A percentile compares a stretch with the other conserved stretches of the same genome.
These are phyloP conservation scores for Lottia scabra DNA, from an alignment of 2,888 invertebrate genomes.

Conservation along the genomic window DNA sequence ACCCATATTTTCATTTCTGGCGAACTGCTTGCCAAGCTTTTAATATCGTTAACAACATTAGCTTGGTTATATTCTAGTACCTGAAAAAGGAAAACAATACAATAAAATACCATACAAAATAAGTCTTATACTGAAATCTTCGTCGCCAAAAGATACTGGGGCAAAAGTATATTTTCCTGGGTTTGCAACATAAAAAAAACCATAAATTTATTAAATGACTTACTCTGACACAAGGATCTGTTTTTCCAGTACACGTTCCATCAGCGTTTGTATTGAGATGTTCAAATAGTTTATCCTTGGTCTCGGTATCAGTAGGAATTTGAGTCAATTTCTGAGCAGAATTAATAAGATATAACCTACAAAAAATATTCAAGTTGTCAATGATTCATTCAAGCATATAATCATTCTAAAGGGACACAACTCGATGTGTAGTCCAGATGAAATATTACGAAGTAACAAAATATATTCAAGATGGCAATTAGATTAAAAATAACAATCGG, in stretches of 20 bases:
- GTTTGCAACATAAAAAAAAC: too few species aligned
- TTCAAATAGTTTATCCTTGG: constrained; percentile 26
- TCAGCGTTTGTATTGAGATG: constrained; percentile 49
- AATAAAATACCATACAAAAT: too few species aligned
- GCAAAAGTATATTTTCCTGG: too few species aligned
- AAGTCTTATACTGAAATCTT: too few species aligned
- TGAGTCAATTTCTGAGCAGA: constrained; percentile 36
- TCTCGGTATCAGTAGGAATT: constrained; percentile 35
- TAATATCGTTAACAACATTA: constrained; percentile 14
- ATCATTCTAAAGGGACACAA: too few species aligned
- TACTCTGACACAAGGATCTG: constrained; percentile 53
- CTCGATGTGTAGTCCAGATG: too few species aligned
- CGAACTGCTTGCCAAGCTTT: constrained; percentile 7
- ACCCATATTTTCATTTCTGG: constrained; percentile 48
- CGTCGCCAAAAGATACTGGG: not conserved
- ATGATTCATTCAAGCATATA: too few species aligned
- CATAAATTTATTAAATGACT: not conserved
- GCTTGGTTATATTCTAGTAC: constrained; percentile 37
- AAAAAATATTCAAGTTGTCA: not conserved
- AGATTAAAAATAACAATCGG: constrained; percentile 7
- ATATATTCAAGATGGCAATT: not conserved
- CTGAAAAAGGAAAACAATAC: constrained; percentile 21
- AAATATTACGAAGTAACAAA: not conserved
- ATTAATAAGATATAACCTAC: constrained; percentile 49
- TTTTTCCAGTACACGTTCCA: constrained; percentile 43